Base-by-base conservation (phyloP, 2,888 invertebrate species). In the Napeogenes sylphis region DNA sequence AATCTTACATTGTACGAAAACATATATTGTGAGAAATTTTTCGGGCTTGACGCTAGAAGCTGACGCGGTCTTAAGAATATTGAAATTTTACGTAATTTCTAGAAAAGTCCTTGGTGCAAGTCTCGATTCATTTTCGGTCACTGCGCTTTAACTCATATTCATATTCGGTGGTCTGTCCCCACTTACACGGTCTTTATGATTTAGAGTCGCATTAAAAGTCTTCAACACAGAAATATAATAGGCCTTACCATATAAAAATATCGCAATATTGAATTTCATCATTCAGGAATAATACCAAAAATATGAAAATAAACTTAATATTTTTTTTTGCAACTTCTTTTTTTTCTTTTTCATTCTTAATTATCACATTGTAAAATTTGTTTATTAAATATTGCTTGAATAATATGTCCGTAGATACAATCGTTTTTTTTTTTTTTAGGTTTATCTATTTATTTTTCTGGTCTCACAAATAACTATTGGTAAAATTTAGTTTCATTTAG, bases 41-140 rank as follows among this genome's bases (percentile, higher is more conserved):
- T 55, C 47, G 42, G 56, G 60, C 38, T 59, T 60, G 60, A 60
- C 56, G 45, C 38, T 55, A 54, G 60, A 61, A 64, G 63, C 66
- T 35, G 59, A 55, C 55, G 42, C 45, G 53, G 62, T 46, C 61
- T 59, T 46, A 66, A 59, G 63, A 66, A 66, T 61, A 66, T 66
- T 66, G 66, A 58, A 66, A 61, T 63, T 66, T 66, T 45, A 66
- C 66, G 66, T 66, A 61, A 66, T 63, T 66, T 63, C 63, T 57
- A 59, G 63, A 63, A 63, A 66, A 66, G 61, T 66, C 63, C 63
- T 66, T 66, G 56, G 59, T 59, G 56, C 66, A 58, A 59, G 61
- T 66, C 66, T 66, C 66, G 58, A 61, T 63, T 61, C 51, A 51
- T 61, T 47, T 66, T 53, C 63, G 66, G 66, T 66, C 63, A 66